Conservation (phyloP, 1,140 invertebrate genomes). For the Philotrypesis tridentata region DNA sequence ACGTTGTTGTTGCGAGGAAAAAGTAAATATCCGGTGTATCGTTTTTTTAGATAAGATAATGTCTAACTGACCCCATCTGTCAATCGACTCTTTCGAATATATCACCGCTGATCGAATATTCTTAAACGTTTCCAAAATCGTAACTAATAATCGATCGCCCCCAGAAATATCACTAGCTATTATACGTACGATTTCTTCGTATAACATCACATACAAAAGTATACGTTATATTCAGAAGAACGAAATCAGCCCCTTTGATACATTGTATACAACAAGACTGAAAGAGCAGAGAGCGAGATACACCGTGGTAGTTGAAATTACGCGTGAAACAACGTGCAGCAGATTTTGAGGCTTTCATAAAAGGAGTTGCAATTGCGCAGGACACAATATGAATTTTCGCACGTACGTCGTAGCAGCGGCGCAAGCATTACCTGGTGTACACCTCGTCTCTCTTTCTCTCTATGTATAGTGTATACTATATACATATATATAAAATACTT, state of each 20-base stretch:
- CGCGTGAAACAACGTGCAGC: constrained; percentile 10
- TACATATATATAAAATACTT: neutral
- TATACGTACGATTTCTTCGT: neutral
- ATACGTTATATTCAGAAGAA: too few species aligned
- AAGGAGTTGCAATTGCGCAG: neutral
- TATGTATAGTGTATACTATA: neutral
- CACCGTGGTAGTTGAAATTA: neutral
- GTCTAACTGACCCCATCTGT: too few species aligned
- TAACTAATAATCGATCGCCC: constrained; percentile 1
- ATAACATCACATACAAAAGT: neutral
- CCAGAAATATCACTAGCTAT: neutral
- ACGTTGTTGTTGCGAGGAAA: too few species aligned
- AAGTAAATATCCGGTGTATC: too few species aligned
- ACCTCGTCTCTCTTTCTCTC: too few species aligned
- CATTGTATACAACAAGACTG: too few species aligned
- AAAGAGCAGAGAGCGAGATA: too few species aligned
- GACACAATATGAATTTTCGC: constrained; percentile 12
- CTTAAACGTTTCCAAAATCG: neutral
- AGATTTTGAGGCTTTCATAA: constrained; percentile 22
- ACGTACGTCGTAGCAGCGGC: neutral
- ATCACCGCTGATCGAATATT: neutral
- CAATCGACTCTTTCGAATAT: too few species aligned
- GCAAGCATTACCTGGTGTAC: too few species aligned
- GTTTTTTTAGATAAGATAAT: too few species aligned
- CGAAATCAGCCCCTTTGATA: too few species aligned